These are phyloP conservation scores for Lepas anatifera DNA, from an alignment of 2,888 invertebrate species.

Conservation along the genomic window DNA sequence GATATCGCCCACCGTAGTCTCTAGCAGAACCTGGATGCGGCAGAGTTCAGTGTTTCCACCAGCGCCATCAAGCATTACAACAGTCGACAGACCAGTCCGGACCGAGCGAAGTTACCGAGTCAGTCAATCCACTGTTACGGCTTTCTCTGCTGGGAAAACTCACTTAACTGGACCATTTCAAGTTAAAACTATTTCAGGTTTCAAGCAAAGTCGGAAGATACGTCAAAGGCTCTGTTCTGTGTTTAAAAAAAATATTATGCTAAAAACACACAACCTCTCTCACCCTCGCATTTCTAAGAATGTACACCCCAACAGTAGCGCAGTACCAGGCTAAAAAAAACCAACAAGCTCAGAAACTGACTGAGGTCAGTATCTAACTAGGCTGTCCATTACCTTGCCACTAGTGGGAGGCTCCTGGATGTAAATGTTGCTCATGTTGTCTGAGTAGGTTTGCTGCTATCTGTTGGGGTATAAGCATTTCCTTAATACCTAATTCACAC, in stretches of 20 bases:
- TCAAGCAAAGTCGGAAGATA: too few relatives aligned
- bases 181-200: too few relatives aligned
- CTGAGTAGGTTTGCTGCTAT: too few relatives aligned
- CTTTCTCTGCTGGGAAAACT: too few relatives aligned
- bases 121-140: too few relatives aligned
- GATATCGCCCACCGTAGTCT: conserved; percentile 89
- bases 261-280: too few relatives aligned
- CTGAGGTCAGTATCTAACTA: conserved; percentile 2
- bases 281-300: too few relatives aligned
- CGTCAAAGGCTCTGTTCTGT: too few relatives aligned
- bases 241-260: too few relatives aligned
- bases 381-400: conserved; percentile 82
- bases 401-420: conserved; percentile 92
- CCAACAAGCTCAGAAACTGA: neutral
- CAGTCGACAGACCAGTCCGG: neutral
- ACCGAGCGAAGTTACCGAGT: too few relatives aligned
- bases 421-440: conserved; percentile 93
- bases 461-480: too few relatives aligned
- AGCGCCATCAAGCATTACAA: neutral
- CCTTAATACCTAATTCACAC: too few relatives aligned
- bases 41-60: neutral
- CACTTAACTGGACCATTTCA: neutral
- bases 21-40: conserved; percentile 60
- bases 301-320: neutral
- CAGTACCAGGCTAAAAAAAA: neutral